phyloP scores from a whole-genome alignment of 2,797 vertebrate species.

The Takifugu rubripes region DNA sequence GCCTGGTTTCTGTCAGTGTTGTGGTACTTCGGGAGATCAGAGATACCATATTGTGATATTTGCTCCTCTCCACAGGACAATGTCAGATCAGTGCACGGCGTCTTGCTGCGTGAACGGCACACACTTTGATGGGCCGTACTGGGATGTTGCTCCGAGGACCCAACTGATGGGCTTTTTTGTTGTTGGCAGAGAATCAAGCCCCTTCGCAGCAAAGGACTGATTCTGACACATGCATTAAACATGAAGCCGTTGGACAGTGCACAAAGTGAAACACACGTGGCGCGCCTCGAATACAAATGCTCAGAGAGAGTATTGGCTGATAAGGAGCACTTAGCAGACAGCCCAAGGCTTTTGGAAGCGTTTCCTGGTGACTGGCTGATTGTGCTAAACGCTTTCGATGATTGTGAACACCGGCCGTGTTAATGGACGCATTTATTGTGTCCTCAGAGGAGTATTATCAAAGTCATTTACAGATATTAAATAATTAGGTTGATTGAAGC shows the following conservation, averaged over 20 bases:
- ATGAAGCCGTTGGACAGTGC: slow-evolving; percentile 50
- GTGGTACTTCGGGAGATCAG: neutral
- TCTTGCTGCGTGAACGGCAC: neutral
- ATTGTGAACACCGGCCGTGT: slow-evolving; percentile 2
- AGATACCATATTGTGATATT: slow-evolving; percentile 31
- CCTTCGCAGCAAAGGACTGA: slow-evolving; percentile 35
- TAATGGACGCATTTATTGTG: slow-evolving; percentile 1
- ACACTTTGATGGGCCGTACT: slow-evolving; percentile 13
- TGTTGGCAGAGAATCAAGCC: slow-evolving; percentile 21
- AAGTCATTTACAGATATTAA: neutral
- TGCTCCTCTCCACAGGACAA: slow-evolving; percentile 8
- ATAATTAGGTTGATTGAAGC: neutral
- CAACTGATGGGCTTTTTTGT: slow-evolving; percentile 43
- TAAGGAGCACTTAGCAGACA: slow-evolving; percentile 38
- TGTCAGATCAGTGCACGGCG: slow-evolving; percentile 16
- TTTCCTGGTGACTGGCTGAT: slow-evolving; percentile 36
- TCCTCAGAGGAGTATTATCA: neutral
- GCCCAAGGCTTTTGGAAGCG: slow-evolving; percentile 24
- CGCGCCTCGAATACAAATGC: slow-evolving; percentile 57
- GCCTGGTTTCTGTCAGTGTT: neutral
- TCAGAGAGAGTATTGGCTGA: slow-evolving; percentile 5
- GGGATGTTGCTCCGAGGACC: slow-evolving; percentile 21
- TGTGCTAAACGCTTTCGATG: slow-evolving; percentile 9
- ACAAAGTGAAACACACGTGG: slow-evolving; percentile 13
- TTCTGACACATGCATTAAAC: slow-evolving; percentile 55